phyloP scores from a whole-genome alignment of 2,113 vertebrate species.

The Dromiciops gliroides region DNA sequence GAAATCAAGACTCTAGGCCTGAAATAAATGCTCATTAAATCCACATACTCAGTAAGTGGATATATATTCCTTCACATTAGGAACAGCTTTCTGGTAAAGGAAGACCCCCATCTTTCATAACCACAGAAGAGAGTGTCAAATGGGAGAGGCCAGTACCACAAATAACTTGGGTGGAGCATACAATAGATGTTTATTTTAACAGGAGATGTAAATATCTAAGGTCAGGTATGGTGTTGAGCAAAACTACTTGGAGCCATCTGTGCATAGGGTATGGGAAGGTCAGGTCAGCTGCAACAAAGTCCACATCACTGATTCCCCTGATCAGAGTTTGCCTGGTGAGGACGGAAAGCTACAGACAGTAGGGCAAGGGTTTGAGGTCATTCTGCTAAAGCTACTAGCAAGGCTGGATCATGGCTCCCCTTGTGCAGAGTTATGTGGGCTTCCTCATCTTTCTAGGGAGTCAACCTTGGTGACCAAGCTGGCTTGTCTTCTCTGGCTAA shows the following conservation, averaged over 20 bases:
- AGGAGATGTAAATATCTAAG: background rate
- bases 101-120: background rate
- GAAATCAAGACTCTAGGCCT: constrained; percentile 26
- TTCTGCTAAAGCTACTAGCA: background rate
- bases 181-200: background rate
- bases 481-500: background rate
- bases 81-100: background rate
- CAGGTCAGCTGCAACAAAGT: background rate
- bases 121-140: background rate
- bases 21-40: constrained; percentile 44
- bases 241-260: background rate
- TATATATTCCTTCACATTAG: constrained; percentile 4
- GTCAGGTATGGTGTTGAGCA: background rate
- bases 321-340: background rate
- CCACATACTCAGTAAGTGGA: background rate
- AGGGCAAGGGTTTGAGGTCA: too few species aligned
- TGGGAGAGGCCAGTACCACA: background rate
- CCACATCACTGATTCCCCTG: background rate
- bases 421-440: background rate
- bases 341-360: background rate
- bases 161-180: background rate
- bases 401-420: background rate
- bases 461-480: background rate
- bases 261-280: too few species aligned
- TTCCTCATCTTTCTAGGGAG: background rate